phyloP scores from a whole-genome alignment of 2,113 vertebrate genomes.

The Gobiocypris rarus region DNA sequence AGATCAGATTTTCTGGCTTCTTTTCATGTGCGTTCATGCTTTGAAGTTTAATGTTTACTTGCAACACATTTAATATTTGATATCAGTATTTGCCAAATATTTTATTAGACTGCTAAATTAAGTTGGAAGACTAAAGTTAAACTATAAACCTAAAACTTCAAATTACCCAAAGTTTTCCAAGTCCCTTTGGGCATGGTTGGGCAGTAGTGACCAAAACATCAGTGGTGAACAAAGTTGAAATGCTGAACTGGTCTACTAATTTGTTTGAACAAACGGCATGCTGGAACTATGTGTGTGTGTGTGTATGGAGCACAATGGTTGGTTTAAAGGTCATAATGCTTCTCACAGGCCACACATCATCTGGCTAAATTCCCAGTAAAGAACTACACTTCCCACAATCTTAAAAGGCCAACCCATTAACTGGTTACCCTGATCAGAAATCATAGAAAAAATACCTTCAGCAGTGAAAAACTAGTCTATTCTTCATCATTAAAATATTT shows the following conservation, averaged over 20 bases:
- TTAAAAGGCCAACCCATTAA: not conserved
- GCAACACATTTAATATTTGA: not conserved
- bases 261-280: too few species aligned
- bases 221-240: too few species aligned
- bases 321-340: not conserved
- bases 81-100: not conserved
- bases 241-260: too few species aligned
- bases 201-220: too few species aligned
- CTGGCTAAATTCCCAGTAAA: not conserved
- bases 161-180: too few species aligned
- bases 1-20: not conserved
- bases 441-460: not conserved
- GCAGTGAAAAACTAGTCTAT: not conserved
- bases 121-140: not conserved
- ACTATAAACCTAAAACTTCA: too few species aligned
- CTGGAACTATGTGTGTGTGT: too few species aligned
- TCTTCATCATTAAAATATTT: not conserved
- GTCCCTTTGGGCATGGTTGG: too few species aligned
- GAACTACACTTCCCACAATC: not conserved
- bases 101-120: not conserved
- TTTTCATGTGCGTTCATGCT: not conserved
- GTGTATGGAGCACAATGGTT: too few species aligned
- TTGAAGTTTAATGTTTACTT: not conserved
- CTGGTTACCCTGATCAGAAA: not conserved
- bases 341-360: not conserved